Percentiles rank a stretch among this genome's conserved stretches.
Conservation (phyloP, 2,113 vertebrate genomes). For the Podilymbus podiceps region DNA sequence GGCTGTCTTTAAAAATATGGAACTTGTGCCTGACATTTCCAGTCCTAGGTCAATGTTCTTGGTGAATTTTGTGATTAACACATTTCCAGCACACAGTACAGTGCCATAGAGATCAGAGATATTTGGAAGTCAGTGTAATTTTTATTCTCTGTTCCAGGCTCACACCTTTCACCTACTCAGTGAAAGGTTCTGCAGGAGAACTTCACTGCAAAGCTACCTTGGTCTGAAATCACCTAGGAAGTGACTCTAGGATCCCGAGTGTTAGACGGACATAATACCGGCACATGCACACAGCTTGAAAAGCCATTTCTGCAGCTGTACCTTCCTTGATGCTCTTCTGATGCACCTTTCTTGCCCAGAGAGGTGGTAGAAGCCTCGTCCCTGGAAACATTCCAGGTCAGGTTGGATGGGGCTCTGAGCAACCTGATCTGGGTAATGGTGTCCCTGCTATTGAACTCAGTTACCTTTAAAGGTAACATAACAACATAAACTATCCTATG, state of each 20-base stretch:
- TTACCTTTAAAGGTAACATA: neutral
- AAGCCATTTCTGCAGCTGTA: neutral
- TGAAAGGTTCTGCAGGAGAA: neutral
- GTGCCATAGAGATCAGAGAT: neutral
- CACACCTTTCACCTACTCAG: neutral
- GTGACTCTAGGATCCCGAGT: neutral
- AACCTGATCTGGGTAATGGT: neutral
- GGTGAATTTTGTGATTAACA: neutral
- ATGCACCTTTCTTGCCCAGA: neutral
- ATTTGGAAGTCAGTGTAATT: neutral
- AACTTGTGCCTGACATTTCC: neutral
- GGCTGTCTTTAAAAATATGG: neutral
- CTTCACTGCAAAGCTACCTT: neutral
- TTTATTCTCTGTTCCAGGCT: neutral
- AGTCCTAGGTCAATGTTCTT: neutral
- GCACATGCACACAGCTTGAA: neutral
- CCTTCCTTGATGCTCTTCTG: too few relatives aligned
- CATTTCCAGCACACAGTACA: neutral
- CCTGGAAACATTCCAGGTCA: neutral
- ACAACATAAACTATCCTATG: neutral
- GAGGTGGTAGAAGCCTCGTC: too few relatives aligned
- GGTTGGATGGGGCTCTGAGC: neutral
- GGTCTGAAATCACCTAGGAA: neutral
- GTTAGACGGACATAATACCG: neutral
- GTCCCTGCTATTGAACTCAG: neutral